Evolutionary conservation across 2,797 vertebrate species (phyloP).

Genomic region (Xenops minutus): DNA sequence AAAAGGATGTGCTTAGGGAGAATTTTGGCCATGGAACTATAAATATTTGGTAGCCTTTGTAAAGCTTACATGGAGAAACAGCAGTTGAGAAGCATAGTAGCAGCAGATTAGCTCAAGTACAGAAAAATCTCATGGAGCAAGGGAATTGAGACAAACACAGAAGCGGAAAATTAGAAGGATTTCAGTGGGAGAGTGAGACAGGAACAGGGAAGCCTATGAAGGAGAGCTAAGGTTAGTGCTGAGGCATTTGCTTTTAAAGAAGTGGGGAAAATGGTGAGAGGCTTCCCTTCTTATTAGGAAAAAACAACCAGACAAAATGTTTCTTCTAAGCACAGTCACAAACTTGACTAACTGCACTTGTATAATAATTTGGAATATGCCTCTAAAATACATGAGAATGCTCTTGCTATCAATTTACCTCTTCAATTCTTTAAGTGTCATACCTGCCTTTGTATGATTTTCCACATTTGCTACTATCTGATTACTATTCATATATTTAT

Average conservation of each 20-base stretch:
- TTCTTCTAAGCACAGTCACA: background rate
- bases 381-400: background rate
- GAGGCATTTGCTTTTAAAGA: background rate
- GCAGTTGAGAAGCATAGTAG: background rate
- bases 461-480: background rate
- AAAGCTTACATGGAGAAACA: background rate
- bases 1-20: background rate
- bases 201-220: background rate
- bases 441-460: background rate
- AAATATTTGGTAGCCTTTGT: background rate
- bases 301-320: background rate
- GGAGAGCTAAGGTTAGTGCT: background rate
- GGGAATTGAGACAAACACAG: background rate
- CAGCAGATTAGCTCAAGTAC: background rate
- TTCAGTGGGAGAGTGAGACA: background rate
- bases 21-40: background rate
- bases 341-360: background rate
- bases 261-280: background rate
- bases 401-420: background rate
- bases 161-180: background rate
- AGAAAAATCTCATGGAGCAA: background rate
- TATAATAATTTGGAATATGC: background rate
- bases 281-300: background rate
- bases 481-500: slow-evolving; percentile 22
- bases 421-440: background rate